Evolutionary conservation across 2,797 vertebrate genomes (phyloP).

Genomic region (Tokudaia tokunoshimensis): DNA sequence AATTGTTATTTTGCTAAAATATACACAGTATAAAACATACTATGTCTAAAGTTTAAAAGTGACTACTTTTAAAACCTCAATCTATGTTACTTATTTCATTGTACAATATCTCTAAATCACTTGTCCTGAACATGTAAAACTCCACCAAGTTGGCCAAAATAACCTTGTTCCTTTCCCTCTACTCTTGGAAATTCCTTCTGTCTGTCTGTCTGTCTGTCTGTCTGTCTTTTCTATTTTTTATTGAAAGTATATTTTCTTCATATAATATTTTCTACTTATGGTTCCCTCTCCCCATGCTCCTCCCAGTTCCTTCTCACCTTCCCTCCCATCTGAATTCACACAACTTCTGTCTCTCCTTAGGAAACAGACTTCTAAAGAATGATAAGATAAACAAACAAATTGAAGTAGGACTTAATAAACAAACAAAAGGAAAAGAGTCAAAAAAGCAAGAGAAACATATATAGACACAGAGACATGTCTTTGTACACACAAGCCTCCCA

Average conservation of each 20-base stretch:
- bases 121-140: background rate
- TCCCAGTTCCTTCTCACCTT: background rate
- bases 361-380: background rate
- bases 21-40: background rate
- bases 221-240: background rate
- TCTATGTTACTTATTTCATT: background rate
- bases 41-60: too few species aligned
- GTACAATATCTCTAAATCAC: background rate
- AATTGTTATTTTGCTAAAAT: background rate
- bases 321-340: background rate
- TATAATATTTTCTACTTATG: background rate
- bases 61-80: background rate
- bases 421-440: background rate
- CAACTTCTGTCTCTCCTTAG: background rate
- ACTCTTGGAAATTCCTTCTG: background rate
- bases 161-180: background rate
- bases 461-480: background rate
- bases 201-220: background rate
- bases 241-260: background rate
- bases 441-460: too few species aligned
- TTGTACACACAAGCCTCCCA: background rate
- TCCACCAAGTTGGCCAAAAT: background rate
- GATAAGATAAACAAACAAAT: background rate
- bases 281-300: background rate
- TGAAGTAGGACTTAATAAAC: background rate